Evolutionary conservation across 1,140 invertebrate genomes (phyloP), one percentile per base, ranked within the genome.

Genomic region (Asobara japonica): DNA sequence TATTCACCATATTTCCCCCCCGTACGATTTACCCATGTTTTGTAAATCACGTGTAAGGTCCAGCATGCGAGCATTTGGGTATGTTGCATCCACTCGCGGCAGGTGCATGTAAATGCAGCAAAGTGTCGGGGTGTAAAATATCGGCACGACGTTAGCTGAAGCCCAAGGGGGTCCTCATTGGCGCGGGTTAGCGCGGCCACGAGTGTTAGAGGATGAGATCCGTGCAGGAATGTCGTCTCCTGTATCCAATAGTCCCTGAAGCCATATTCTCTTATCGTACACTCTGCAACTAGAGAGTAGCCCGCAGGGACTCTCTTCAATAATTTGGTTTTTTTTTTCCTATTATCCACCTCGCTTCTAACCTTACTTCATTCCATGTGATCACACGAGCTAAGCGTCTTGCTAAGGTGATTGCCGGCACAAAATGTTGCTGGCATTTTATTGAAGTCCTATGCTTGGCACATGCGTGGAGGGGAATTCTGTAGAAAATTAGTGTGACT

Each of bases 181-280:
- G n/a, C 45, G 18, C 29, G 68, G 48, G 31, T 33, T 20, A 5
- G 20, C 48, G 51, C 22, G 41, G n/a, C 2, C 4, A 7, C n/a
- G 29, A 61, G 68, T 51, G 31, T 45, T 25, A 38, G 56, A 62
- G 36, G 60, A 41, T 64, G 69, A 71, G 71, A 48, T 72, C 48
- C 64, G 65, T 67, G 71, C 64, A 72, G 71, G 71, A 72, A 72
- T 72, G 71, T 72, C 71, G 71, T 72, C 51, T 71, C 48, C 67
- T 18, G 16, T 38, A 41, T 65, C 60, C 41, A 36, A 60, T 41
- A 51, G 25, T 71, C 65, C 71, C 33, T 22, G 41, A 25, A 48
- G 71, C 64, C 36, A 72, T 72, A 67, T 72, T 72, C 71, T 65
- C 64, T 72, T 67, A 72, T 72, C 70, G 38, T 45, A n/a, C 20